Conservation (phyloP, 2,113 vertebrate species). For the Terrapene triunguis region DNA sequence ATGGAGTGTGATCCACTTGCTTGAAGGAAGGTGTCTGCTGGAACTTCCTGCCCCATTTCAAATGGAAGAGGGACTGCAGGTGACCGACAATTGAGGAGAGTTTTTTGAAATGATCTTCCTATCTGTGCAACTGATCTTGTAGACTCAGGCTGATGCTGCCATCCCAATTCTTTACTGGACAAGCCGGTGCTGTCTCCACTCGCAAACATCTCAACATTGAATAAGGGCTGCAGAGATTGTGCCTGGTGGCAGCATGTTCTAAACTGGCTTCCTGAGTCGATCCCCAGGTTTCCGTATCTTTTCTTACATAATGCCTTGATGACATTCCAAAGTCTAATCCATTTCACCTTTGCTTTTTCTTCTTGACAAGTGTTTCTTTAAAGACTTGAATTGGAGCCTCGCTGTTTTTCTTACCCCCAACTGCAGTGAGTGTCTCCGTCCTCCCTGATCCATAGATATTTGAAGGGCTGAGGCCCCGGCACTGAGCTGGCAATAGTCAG, state of each 20-base stretch:
- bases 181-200: neutral
- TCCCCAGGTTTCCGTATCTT: neutral
- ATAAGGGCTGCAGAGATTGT: neutral
- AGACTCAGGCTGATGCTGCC: neutral
- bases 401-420: neutral
- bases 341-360: neutral
- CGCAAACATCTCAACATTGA: neutral
- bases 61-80: neutral
- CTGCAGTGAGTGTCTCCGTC: neutral
- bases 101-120: neutral
- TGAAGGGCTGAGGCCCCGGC: neutral
- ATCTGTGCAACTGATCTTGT: neutral
- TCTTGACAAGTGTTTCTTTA: neutral
- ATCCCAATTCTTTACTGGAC: neutral
- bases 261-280: neutral
- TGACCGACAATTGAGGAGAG: neutral
- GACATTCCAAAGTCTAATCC: neutral
- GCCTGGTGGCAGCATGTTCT: neutral
- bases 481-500: neutral
- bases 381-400: neutral
- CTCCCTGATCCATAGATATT: neutral
- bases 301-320: neutral
- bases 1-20: neutral
- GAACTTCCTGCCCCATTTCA: neutral
- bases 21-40: neutral